These are phyloP conservation scores for Craniophora ligustri DNA, from an alignment of 2,888 invertebrate genomes.

Conservation along the genomic window DNA sequence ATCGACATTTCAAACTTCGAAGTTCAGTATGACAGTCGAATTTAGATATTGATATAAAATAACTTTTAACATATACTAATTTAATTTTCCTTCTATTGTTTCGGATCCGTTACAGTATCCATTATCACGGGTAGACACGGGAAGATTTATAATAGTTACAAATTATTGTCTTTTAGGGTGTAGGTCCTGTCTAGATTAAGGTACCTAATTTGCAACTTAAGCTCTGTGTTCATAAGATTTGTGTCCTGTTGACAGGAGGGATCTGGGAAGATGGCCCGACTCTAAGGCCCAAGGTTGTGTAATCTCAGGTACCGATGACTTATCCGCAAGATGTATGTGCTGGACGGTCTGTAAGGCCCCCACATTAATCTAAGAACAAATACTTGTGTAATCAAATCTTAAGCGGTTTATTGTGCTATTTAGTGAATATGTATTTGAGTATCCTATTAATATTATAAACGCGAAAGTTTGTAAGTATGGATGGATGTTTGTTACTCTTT, in stretches of 20 bases:
- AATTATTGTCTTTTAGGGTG: too few relatives aligned
- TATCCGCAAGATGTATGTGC: constrained; percentile 27
- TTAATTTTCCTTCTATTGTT: too few relatives aligned
- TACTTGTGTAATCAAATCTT: constrained; percentile 24
- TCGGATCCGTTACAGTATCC: too few relatives aligned
- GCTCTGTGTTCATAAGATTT: constrained; percentile 1
- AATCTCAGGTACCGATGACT: constrained; percentile 25
- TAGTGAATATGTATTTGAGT: background rate
- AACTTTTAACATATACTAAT: too few relatives aligned
- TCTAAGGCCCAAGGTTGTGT: constrained; percentile 8
- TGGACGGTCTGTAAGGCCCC: constrained; percentile 18
- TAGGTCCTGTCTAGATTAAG: background rate
- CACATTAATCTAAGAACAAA: constrained; percentile 24
- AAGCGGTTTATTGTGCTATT: background rate
- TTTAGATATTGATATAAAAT: too few relatives aligned
- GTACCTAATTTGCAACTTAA: background rate
- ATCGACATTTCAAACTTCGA: too few relatives aligned
- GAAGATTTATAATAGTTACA: too few relatives aligned
- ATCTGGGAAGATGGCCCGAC: constrained; percentile 6
- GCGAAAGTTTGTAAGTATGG: too few relatives aligned
- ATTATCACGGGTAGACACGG: too few relatives aligned
- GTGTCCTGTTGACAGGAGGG: constrained; percentile 23
- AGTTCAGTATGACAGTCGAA: too few relatives aligned
- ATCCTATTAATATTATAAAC: too few relatives aligned
- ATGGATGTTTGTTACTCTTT: too few relatives aligned